Conservation (phyloP, 2,888 invertebrate genomes). For the Thyatira batis region DNA sequence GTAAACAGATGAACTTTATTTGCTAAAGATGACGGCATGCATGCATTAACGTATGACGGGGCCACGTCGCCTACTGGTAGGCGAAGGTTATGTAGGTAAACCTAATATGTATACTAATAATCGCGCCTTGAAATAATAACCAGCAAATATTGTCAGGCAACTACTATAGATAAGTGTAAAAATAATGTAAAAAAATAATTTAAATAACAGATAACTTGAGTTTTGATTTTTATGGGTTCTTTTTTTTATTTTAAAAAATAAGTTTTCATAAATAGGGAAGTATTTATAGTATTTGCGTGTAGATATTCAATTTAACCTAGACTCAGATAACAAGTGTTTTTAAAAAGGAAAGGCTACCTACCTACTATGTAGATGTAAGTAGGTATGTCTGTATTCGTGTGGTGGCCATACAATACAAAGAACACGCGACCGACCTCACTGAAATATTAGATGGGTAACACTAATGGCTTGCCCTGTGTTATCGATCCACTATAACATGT, state of each 20-base stretch:
- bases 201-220: slow-evolving; percentile 1
- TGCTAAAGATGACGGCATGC: slow-evolving; percentile 53
- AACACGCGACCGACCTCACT: slow-evolving; percentile 17
- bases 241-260: no score
- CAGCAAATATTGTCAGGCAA: background rate
- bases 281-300: no score
- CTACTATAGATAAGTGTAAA: no score
- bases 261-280: no score
- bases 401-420: slow-evolving; percentile 33
- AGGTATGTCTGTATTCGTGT: slow-evolving; percentile 26
- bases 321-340: no score
- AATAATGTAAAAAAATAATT: no score
- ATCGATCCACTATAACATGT: slow-evolving; percentile 44
- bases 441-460: slow-evolving; percentile 1
- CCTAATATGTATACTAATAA: slow-evolving; percentile 58
- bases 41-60: slow-evolving; percentile 29
- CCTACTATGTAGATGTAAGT: slow-evolving; percentile 18
- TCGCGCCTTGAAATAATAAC: slow-evolving; percentile 37
- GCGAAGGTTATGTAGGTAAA: slow-evolving; percentile 62
- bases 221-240: slow-evolving; percentile 17
- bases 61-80: slow-evolving; percentile 50
- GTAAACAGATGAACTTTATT: slow-evolving; percentile 44
- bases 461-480: slow-evolving; percentile 43
- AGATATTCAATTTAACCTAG: no score
- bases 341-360: slow-evolving; percentile 10